Conservation (phyloP, 2,113 vertebrate species). For the Tinamus guttatus region DNA sequence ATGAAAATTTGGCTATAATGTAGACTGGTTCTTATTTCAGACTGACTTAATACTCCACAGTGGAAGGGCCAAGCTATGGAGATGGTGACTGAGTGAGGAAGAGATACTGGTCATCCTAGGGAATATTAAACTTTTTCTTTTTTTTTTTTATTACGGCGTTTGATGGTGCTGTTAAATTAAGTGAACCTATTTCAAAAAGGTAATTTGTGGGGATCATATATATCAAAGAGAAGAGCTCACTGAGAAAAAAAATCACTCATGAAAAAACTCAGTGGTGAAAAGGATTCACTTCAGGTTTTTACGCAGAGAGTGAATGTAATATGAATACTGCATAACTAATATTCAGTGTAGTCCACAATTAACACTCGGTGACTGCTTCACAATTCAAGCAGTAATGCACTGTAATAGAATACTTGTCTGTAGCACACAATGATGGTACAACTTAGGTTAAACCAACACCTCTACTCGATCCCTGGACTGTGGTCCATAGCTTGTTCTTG, state of each 20-base stretch:
- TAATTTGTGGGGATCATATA: neutral
- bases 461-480: neutral
- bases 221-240: neutral
- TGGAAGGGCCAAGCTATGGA: neutral
- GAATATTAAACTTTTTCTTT: neutral
- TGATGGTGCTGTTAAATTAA: conserved; percentile 31
- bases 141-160: neutral
- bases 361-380: neutral
- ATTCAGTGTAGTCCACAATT: neutral
- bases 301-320: conserved; percentile 7
- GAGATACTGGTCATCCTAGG: neutral
- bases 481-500: neutral
- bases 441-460: neutral
- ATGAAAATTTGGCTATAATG: neutral
- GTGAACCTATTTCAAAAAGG: conserved; percentile 16
- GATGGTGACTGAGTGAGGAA: neutral
- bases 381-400: neutral
- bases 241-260: neutral
- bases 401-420: neutral
- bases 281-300: neutral
- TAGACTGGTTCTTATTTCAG: neutral
- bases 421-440: neutral
- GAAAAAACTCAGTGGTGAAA: neutral
- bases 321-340: neutral
- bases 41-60: neutral